These are phyloP conservation scores for Ormyrus rosae DNA, from an alignment of 2,888 invertebrate species.

Conservation along the genomic window DNA sequence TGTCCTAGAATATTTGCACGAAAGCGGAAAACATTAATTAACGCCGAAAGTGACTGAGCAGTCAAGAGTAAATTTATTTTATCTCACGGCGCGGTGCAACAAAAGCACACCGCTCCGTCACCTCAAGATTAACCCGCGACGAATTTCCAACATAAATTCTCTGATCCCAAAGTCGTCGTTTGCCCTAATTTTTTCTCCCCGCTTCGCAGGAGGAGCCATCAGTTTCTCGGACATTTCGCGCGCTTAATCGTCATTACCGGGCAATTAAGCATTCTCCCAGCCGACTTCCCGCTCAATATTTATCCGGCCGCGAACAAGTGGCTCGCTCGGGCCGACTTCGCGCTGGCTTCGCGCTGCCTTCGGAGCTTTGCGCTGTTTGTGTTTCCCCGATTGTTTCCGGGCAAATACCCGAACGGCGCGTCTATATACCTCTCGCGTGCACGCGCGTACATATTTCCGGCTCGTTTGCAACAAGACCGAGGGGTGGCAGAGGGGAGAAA, in stretches of 20 bases:
- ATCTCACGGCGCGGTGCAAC: too few relatives aligned
- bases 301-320: constrained; percentile 48
- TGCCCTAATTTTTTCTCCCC: neutral
- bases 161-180: neutral
- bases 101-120: too few relatives aligned
- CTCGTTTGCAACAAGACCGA: constrained; percentile 27
- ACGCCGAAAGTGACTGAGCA: too few relatives aligned
- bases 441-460: constrained; percentile 25
- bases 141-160: neutral
- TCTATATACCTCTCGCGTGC: neutral
- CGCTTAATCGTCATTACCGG: constrained; percentile 53
- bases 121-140: neutral
- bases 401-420: constrained; percentile 38
- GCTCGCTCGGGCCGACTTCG: neutral
- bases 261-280: constrained; percentile 43
- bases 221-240: constrained; percentile 16
- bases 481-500: neutral
- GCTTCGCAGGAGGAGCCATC: neutral
- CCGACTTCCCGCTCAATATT: constrained; percentile 48
- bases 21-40: too few relatives aligned
- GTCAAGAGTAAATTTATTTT: too few relatives aligned
- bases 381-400: constrained; percentile 50
- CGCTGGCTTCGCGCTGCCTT: neutral
- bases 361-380: constrained; percentile 29
- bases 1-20: too few relatives aligned